A percentile compares a stretch with the other conserved stretches of the same genome.
Conservation (phyloP, 2,888 invertebrate species). For the Amphipoea lucens region DNA sequence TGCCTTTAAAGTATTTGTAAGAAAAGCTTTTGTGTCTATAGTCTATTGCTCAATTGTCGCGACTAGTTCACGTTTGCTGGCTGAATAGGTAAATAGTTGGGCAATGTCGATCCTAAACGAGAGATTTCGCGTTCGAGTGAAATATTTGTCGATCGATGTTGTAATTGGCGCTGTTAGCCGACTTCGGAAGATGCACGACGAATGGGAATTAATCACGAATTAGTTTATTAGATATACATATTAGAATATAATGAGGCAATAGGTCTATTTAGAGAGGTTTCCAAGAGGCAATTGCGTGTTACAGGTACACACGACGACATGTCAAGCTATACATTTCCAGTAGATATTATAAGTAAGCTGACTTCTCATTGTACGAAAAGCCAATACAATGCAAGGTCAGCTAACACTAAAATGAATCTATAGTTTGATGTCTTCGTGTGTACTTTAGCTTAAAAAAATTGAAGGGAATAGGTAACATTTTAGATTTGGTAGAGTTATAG, state of each 20-base stretch:
- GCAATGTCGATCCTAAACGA: conserved; percentile 69
- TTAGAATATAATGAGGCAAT: conserved; percentile 21
- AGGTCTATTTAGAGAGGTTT: neutral
- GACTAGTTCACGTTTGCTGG: conserved; percentile 65
- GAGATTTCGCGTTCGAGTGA: conserved; percentile 71
- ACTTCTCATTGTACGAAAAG: too few relatives aligned
- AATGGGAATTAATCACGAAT: conserved; percentile 50
- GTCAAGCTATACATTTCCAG: too few relatives aligned
- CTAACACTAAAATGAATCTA: too few relatives aligned
- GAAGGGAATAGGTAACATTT: too few relatives aligned
- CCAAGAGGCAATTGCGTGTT: neutral
- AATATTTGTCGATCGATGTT: conserved; percentile 73
- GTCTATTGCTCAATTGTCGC: conserved; percentile 51
- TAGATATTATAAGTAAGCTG: too few relatives aligned
- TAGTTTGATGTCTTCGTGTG: too few relatives aligned
- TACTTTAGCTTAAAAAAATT: neutral
- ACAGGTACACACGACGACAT: too few relatives aligned
- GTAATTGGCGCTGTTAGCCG: conserved; percentile 57
- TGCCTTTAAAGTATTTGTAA: conserved; percentile 38
- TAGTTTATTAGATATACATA: conserved; percentile 26
- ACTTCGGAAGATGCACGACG: conserved; percentile 57
- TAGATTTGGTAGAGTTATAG: too few relatives aligned
- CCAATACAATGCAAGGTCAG: too few relatives aligned
- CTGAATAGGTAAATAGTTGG: conserved; percentile 76
- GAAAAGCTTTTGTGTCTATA: conserved; percentile 53